phyloP scores from a whole-genome alignment of 2,113 vertebrate species.

The Cisticola juncidis region DNA sequence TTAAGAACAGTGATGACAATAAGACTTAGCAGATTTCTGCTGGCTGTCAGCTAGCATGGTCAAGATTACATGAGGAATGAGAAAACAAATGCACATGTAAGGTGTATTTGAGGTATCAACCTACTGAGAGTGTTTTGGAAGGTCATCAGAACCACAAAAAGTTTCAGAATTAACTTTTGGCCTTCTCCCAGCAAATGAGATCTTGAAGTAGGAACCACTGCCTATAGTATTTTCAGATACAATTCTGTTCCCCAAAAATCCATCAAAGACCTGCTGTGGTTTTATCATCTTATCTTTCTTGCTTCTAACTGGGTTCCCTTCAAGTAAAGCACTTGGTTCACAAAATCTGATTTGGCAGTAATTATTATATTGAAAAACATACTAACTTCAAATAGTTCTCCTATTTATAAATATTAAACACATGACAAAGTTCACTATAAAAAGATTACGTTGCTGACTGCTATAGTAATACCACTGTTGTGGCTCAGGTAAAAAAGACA shows the following conservation, averaged over 20 bases:
- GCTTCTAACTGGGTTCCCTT: not conserved
- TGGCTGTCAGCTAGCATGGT: not conserved
- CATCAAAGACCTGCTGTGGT: not conserved
- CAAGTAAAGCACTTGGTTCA: not conserved
- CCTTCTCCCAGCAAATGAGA: not conserved
- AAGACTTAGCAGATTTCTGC: not conserved
- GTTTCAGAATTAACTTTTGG: not conserved
- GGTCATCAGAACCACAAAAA: not conserved
- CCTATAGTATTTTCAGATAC: not conserved
- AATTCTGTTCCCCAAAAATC: not conserved
- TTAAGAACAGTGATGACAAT: not conserved
- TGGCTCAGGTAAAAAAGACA: not conserved
- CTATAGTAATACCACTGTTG: not conserved
- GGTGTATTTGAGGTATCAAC: not conserved
- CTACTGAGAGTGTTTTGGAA: not conserved
- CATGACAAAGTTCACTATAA: not conserved
- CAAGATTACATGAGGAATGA: not conserved
- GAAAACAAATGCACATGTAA: not conserved
- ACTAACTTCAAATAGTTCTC: not conserved
- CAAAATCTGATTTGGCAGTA: not conserved
- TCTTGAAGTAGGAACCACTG: not conserved
- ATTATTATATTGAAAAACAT: not conserved
- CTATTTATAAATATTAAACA: not conserved
- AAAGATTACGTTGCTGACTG: not conserved
- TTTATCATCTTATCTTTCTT: not conserved